Base-by-base conservation (phyloP, 53 echinoderm and acorn worm genomes). In the Actinopyga echinites region DNA sequence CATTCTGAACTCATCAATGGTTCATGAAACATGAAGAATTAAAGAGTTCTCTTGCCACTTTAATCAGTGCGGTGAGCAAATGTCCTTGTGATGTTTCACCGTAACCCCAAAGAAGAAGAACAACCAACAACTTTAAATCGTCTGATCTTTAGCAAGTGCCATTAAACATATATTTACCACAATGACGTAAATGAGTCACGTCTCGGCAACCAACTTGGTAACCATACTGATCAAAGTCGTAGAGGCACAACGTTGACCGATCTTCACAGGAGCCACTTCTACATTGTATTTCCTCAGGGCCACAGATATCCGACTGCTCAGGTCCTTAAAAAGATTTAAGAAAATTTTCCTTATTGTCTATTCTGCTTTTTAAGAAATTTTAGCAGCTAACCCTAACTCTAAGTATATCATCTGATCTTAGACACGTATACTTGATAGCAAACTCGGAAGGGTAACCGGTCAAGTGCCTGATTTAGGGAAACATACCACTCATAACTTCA, bases 151-250 rank as follows among this genome's bases (percentile, higher is more conserved):
- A n/a, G n/a, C n/a, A n/a, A n/a, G n/a, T n/a, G n/a, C n/a, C n/a
- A n/a, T n/a, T n/a, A n/a, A n/a, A 12, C 55, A 32, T 19, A 31
- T 78, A 87, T 86, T 43, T 87, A 93, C 96, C 96, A 67, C 96
- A 96, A 61, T 89, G 91, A 37, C 93, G 85, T 12, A 96, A 82
- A 85, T 96, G 96, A 17, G 96, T 92, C 57, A 93, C 87, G 82
- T 96, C 96, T 82, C 93, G 84, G 45, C 96, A 96, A 0, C 96
- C 96, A 40, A 79, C 85, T 74, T 93, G 96, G 30, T 84, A 89
- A 0, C 96, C 96, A 57, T 93, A 91, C 43, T 83, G 87, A 82
- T 93, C 93, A 61, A 93, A 91, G 74, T 93, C 93, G 64, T 96
- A 96, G 2, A 96, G 83, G 59, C 96, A 96, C 19, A 89, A 78